These are phyloP conservation scores for Bambusicola thoracicus DNA, from an alignment of 2,113 vertebrate species.

Conservation along the genomic window DNA sequence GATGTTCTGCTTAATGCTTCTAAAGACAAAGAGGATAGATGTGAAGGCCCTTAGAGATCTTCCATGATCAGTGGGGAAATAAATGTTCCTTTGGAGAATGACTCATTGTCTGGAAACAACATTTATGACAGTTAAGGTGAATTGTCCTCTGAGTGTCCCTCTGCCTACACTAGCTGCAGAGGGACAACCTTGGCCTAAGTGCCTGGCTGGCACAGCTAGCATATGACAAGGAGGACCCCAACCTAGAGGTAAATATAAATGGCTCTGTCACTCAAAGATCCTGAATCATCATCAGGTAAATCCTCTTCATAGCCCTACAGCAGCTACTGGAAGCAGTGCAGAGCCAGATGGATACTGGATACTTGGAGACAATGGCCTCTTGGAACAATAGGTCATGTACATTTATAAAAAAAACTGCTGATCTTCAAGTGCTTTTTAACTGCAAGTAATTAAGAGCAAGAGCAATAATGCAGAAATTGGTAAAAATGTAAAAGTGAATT, in stretches of 20 bases:
- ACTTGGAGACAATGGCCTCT: accelerated
- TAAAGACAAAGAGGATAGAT: background rate
- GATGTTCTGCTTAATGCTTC: background rate
- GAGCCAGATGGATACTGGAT: accelerated
- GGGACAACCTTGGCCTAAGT: background rate
- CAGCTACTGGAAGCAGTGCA: background rate
- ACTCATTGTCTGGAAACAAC: background rate
- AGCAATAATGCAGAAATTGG: background rate
- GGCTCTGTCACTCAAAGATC: background rate
- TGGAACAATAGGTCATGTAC: background rate
- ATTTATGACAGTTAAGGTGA: background rate
- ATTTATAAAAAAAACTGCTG: background rate
- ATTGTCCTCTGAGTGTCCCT: background rate
- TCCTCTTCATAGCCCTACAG: background rate
- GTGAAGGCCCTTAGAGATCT: background rate
- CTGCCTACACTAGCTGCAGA: background rate
- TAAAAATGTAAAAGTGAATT: background rate
- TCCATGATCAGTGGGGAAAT: background rate
- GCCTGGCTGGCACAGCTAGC: background rate
- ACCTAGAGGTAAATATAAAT: background rate
- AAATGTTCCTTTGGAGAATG: background rate
- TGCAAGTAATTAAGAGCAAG: background rate
- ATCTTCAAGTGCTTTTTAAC: background rate
- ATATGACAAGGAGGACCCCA: background rate
- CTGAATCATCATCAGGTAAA: background rate